These are phyloP conservation scores for Paralvinella palmiformis DNA, from an alignment of 1,140 invertebrate species.

Conservation along the genomic window DNA sequence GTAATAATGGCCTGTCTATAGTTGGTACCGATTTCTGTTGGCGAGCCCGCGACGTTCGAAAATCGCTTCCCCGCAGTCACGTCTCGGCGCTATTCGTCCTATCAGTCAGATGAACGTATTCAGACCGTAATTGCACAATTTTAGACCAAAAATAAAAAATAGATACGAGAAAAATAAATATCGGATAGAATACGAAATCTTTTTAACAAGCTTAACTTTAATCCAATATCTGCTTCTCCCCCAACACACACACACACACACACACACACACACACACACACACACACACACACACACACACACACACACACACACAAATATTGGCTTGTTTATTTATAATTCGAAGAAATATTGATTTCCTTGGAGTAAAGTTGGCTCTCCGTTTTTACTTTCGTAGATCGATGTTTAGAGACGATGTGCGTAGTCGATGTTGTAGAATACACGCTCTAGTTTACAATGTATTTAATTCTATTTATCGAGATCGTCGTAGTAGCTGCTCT, in stretches of 20 bases:
- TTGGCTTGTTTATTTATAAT: background rate
- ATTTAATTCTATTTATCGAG: background rate
- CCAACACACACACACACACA: background rate
- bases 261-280: background rate
- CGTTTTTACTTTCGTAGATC: background rate
- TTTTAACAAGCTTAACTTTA: too few relatives aligned
- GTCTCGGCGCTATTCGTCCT: too few relatives aligned
- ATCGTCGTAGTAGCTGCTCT: background rate
- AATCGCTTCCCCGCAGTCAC: too few relatives aligned
- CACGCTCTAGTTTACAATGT: background rate
- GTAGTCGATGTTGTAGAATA: background rate
- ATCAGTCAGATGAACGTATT: too few relatives aligned
- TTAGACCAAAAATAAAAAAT: too few relatives aligned
- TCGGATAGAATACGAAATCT: too few relatives aligned
- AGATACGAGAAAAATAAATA: too few relatives aligned
- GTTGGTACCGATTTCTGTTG: too few relatives aligned
- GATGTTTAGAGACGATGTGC: background rate
- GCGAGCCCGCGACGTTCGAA: too few relatives aligned
- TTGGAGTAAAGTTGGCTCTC: background rate
- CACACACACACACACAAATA: background rate
- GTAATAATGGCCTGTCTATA: too few relatives aligned
- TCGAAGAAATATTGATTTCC: background rate
- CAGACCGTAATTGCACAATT: too few relatives aligned
- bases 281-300: constrained; percentile 6
- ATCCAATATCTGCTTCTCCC: background rate